These are phyloP conservation scores for Blastobasis adustella DNA, from an alignment of 2,888 invertebrate species.

Conservation along the genomic window DNA sequence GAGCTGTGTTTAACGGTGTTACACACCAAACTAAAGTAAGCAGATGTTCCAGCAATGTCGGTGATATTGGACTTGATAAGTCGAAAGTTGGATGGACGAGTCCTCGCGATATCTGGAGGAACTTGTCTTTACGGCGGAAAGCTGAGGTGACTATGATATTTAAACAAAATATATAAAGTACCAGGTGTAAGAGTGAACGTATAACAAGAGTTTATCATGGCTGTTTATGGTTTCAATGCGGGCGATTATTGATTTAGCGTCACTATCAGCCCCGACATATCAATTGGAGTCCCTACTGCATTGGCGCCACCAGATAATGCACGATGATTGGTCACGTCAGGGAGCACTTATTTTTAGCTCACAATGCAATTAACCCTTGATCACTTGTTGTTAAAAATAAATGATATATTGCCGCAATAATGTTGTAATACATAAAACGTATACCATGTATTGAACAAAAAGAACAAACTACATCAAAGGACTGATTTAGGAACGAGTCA, in stretches of 20 bases:
- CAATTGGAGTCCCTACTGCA: constrained; percentile 17
- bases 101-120: constrained; percentile 68
- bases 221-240: no score
- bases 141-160: constrained; percentile 48
- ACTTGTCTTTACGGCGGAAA: constrained; percentile 62
- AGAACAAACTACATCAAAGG: no score
- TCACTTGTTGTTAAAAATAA: no score
- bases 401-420: no score
- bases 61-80: constrained; percentile 56
- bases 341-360: not conserved
- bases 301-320: constrained; percentile 22
- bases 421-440: no score
- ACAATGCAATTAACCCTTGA: no score
- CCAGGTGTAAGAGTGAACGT: no score
- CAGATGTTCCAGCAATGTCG: constrained; percentile 62
- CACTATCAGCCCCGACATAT: constrained; percentile 20
- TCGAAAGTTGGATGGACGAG: constrained; percentile 65
- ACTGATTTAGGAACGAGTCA: no score
- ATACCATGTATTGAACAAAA: no score
- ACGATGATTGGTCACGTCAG: constrained; percentile 6
- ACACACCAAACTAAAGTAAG: constrained; percentile 48
- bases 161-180: not conserved
- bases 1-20: constrained; percentile 41
- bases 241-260: constrained; percentile 25
- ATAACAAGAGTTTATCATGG: no score